Evolutionary conservation across 2,113 vertebrate genomes (phyloP).

Genomic region (Elachura formosa): DNA sequence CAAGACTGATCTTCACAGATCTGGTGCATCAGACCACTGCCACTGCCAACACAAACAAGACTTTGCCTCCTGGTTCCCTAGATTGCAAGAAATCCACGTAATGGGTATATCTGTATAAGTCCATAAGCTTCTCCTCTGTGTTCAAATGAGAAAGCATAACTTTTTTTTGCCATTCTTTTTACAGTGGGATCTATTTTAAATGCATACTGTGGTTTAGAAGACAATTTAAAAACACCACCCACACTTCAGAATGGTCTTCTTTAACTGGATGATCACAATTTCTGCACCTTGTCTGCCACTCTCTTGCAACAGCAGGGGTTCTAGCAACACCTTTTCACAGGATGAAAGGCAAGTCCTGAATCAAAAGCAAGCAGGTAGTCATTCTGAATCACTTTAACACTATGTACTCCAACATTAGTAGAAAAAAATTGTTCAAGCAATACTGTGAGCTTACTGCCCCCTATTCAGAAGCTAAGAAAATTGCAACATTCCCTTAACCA

Average conservation of each 20-base stretch:
- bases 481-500: neutral
- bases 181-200: neutral
- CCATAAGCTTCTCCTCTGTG: neutral
- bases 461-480: constrained; percentile 22
- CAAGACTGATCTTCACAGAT: neutral
- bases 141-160: neutral
- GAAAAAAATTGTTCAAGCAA: neutral
- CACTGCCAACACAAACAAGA: rapidly evolving
- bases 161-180: neutral
- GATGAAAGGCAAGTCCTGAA: neutral
- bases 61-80: neutral
- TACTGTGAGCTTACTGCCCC: constrained; percentile 36
- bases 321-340: neutral
- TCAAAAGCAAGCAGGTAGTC: neutral
- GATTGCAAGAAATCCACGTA: neutral
- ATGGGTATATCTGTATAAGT: neutral
- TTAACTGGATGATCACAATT: neutral
- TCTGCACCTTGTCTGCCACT: neutral
- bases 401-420: neutral
- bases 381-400: neutral
- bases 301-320: neutral
- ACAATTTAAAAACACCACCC: neutral
- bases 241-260: neutral
- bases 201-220: neutral
- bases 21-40: neutral